Conservation (phyloP, 2,113 vertebrate genomes). For the Ailuropoda melanoleuca region DNA sequence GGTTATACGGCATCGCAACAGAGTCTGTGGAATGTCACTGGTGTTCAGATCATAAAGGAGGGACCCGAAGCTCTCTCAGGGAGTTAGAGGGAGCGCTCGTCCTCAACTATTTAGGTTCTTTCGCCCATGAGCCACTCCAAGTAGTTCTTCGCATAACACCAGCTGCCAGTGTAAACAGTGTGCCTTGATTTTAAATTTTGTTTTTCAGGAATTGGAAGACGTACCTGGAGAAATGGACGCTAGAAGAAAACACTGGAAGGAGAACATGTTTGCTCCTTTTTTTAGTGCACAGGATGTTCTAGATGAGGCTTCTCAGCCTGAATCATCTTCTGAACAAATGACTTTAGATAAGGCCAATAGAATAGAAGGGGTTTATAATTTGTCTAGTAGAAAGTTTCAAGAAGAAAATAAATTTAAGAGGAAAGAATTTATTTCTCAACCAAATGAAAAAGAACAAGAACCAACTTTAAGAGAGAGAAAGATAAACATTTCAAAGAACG, state of each 20-base stretch:
- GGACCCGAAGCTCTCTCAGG: background rate
- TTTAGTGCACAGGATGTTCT: conserved; percentile 73
- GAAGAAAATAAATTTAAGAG: conserved; percentile 64
- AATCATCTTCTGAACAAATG: conserved; percentile 70
- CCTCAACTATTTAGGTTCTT: background rate
- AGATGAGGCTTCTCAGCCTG: conserved; percentile 37
- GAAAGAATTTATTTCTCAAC: conserved; percentile 64
- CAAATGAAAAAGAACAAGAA: conserved; percentile 44
- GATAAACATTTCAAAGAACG: conserved; percentile 64
- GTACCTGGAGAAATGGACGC: conserved; percentile 49
- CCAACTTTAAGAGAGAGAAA: conserved; percentile 59
- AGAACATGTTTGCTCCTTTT: conserved; percentile 72
- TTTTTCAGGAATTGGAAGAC: conserved; percentile 38
- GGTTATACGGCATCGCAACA: background rate
- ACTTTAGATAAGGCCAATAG: conserved; percentile 47
- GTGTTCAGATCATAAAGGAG: background rate
- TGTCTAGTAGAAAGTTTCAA: conserved; percentile 62
- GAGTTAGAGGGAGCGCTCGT: background rate
- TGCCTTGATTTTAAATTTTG: conserved; percentile 55
- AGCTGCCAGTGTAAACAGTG: conserved; percentile 15
- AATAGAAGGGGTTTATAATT: conserved; percentile 62
- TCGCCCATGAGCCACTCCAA: background rate
- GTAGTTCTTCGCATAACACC: background rate
- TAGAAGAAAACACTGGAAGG: conserved; percentile 75
- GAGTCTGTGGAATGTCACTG: background rate